Evolutionary conservation across 1,140 invertebrate species (phyloP).

Genomic region (Drosophila lini): DNA sequence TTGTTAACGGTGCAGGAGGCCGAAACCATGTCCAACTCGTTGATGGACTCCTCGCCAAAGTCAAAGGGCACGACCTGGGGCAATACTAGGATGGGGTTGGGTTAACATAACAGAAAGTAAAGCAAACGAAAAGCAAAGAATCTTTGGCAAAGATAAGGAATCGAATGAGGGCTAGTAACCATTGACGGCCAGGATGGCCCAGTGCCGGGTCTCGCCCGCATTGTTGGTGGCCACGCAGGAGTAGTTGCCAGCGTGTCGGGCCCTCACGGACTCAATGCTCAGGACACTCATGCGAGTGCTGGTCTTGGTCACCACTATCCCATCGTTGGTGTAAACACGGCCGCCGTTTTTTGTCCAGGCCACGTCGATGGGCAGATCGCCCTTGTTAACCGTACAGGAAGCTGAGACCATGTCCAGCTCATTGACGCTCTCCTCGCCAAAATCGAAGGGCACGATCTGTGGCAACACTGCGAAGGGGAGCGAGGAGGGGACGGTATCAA

Average conservation of each 20-base stretch:
- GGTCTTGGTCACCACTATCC: conserved; percentile 86
- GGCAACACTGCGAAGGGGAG: conserved; percentile 40
- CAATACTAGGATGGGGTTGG: conserved; percentile 85
- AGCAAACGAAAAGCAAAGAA: conserved; percentile 33
- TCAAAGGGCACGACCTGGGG: conserved; percentile 89
- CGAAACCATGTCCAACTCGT: conserved; percentile 89
- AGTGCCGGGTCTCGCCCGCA: conserved; percentile 89
- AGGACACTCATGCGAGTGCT: conserved; percentile 88
- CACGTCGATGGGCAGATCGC: conserved; percentile 92
- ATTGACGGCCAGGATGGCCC: conserved; percentile 85
- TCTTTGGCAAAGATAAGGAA: background rate
- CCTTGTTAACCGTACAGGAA: conserved; percentile 93
- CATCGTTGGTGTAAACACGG: conserved; percentile 81
- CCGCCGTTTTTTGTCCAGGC: conserved; percentile 87
- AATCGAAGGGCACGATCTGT: conserved; percentile 85
- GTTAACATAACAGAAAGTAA: conserved; percentile 42
- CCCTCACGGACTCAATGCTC: conserved; percentile 88
- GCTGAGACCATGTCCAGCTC: conserved; percentile 89
- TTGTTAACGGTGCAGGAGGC: conserved; percentile 93
- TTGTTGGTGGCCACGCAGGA: conserved; percentile 91
- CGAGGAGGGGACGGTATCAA: conserved; percentile 25
- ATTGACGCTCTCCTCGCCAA: conserved; percentile 89
- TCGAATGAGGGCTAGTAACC: conserved; percentile 40
- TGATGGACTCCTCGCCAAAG: conserved; percentile 89
- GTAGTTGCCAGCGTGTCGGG: conserved; percentile 89